phyloP scores from a whole-genome alignment of 2,797 vertebrate species.

The Avahi laniger region DNA sequence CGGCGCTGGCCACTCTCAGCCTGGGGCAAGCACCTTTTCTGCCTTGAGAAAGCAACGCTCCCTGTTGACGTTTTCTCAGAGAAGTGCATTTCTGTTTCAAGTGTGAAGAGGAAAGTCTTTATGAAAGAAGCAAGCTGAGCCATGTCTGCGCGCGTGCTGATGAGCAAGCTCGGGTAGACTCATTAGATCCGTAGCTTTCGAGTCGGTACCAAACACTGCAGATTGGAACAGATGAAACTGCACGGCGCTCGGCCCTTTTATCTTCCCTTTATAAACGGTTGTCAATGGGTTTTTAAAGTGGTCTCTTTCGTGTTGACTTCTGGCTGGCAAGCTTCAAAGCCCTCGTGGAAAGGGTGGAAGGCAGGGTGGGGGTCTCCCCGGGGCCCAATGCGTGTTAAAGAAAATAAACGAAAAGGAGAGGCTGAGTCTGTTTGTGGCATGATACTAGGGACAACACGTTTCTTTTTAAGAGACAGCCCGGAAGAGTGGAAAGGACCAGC shows the following conservation, averaged over 20 bases:
- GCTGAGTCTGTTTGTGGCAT: neutral
- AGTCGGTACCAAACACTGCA: slow-evolving; percentile 32
- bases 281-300: neutral
- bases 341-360: neutral
- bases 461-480: neutral
- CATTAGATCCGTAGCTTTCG: slow-evolving; percentile 56
- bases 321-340: neutral
- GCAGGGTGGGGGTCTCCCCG: neutral
- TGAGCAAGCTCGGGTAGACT: slow-evolving; percentile 43
- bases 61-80: slow-evolving; percentile 68
- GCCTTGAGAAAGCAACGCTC: slow-evolving; percentile 70
- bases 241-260: accelerated
- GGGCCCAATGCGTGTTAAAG: neutral
- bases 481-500: neutral
- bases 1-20: slow-evolving; percentile 61
- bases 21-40: slow-evolving; percentile 71
- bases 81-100: slow-evolving; percentile 75
- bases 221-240: slow-evolving; percentile 47
- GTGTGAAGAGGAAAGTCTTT: slow-evolving; percentile 62
- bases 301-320: neutral
- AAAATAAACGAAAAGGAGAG: neutral
- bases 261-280: neutral
- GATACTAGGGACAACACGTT: neutral
- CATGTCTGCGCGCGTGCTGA: neutral
- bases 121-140: neutral